Base-by-base conservation (phyloP, 2,888 invertebrate genomes). In the Hirtodrosophila duncani region DNA sequence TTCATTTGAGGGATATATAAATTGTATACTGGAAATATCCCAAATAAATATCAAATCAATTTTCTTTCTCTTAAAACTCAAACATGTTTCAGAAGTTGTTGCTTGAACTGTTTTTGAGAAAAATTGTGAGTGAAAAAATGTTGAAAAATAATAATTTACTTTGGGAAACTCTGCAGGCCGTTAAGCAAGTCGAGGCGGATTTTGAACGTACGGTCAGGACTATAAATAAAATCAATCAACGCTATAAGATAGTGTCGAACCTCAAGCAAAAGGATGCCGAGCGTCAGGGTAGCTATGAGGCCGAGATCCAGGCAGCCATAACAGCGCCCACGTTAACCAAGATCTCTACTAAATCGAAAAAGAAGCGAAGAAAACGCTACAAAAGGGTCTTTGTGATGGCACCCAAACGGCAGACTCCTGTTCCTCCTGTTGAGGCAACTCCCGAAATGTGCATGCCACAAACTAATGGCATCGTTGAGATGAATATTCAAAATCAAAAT, bases 251-350 rank as follows among this genome's bases (percentile, higher is more conserved):
- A n/a, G 21, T 60, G 0, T 39, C 66, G 1, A 2, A 5, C 3
- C 29, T 53, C 0, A 68, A 44, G 10, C 45, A 13, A 1, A 17
- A 10, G 2, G 36, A 45, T 3, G 26, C 27, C 0, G 34, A 18
- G n/a, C 55, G 36, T 1, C 36, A 51, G 3, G 31, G 26, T 2
- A 13, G 30, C 7, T 78, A 50, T 6, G 81, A 74, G 10, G 37
- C 51, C 1, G 70, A 74, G 14, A 74, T 74, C 16, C 44, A 65
- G n/a, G 70, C 60, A 0, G 72, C 72, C 7, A 78, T 74, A 3
- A 63, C 46, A 3, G 21, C 16, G 1, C 27, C 56, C 11, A 20
- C 14, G 1, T 23, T 2, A 2, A 24, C 29, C 1, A 67, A 58
- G 18, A 34, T 17, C 10, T 11, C 21, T 3, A 20, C 4, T n/a